Percentiles rank a stretch among this genome's conserved stretches.
Evolutionary conservation across 1,140 invertebrate species (phyloP).

Genomic region (Brachionus angularis): DNA sequence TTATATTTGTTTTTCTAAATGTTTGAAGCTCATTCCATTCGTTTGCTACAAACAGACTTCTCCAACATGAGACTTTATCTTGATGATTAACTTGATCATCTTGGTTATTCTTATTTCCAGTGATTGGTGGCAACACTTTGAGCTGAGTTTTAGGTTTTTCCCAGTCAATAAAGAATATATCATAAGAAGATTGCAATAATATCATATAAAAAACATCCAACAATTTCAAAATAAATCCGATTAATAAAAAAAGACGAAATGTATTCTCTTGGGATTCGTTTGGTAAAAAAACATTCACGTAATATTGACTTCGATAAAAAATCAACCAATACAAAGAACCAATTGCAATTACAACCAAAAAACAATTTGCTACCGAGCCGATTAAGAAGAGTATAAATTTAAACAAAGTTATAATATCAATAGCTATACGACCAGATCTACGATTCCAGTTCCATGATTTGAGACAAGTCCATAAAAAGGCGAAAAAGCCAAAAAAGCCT

Average conservation of each 20-base stretch:
- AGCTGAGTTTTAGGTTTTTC: conserved; percentile 64
- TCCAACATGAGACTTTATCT: conserved; percentile 68
- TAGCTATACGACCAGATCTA: neutral
- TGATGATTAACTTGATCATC: conserved; percentile 22
- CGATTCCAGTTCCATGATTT: conserved; percentile 32
- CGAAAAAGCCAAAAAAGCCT: neutral
- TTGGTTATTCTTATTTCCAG: conserved; percentile 44
- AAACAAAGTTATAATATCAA: conserved; percentile 29
- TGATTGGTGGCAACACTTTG: conserved; percentile 14
- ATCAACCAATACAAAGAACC: conserved; percentile 21
- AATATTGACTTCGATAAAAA: conserved; percentile 1
- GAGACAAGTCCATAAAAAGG: conserved; percentile 1
- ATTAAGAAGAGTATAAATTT: conserved; percentile 38
- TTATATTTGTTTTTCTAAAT: conserved; percentile 64
- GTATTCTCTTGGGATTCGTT: neutral
- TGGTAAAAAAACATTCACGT: neutral
- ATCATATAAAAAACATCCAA: conserved; percentile 66
- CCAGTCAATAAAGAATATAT: conserved; percentile 84
- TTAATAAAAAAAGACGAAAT: neutral
- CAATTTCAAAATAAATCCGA: conserved; percentile 66
- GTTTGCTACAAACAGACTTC: conserved; percentile 78
- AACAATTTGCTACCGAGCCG: neutral
- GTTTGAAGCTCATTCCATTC: conserved; percentile 79
- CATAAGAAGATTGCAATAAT: conserved; percentile 65
- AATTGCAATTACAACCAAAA: neutral